Evolutionary conservation across 2,888 invertebrate genomes (phyloP).

Genomic region (Agriotes lineatus): DNA sequence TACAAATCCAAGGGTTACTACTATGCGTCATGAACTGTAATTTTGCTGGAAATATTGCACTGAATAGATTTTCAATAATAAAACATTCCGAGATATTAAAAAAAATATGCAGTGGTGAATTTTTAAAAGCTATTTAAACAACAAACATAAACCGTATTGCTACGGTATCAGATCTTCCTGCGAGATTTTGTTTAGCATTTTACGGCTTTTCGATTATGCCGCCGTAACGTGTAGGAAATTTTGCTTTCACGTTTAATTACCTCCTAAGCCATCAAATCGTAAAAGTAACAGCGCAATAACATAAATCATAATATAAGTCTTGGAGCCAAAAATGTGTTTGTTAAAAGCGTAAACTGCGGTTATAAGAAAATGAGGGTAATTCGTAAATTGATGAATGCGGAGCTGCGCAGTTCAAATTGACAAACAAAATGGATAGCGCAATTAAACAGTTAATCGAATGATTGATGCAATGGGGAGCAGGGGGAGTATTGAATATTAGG

Average conservation of each 20-base stretch:
- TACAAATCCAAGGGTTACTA: no score
- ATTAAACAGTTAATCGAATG: constrained; percentile 66
- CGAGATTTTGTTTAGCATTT: constrained; percentile 12
- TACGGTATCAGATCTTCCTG: not conserved
- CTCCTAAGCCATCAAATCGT: constrained; percentile 28
- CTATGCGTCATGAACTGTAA: no score
- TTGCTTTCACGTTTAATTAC: constrained; percentile 33
- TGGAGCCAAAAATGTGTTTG: constrained; percentile 41
- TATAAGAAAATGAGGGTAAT: constrained; percentile 57
- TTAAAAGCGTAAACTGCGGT: constrained; percentile 41
- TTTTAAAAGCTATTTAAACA: no score
- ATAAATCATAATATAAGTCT: constrained; percentile 47
- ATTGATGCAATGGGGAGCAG: constrained; percentile 61
- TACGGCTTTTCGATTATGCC: constrained; percentile 1
- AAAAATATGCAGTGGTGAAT: no score
- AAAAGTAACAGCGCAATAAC: constrained; percentile 34
- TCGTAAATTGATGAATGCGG: constrained; percentile 63
- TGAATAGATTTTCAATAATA: no score
- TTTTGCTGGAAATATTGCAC: no score
- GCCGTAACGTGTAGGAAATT: constrained; percentile 19
- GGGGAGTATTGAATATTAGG: constrained; percentile 48
- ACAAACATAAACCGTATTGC: no score
- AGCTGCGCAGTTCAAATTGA: constrained; percentile 61
- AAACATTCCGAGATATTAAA: no score
- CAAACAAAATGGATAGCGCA: constrained; percentile 65